These are phyloP conservation scores for Heteromurus nitidus DNA, from an alignment of 2,888 invertebrate species.

Conservation along the genomic window DNA sequence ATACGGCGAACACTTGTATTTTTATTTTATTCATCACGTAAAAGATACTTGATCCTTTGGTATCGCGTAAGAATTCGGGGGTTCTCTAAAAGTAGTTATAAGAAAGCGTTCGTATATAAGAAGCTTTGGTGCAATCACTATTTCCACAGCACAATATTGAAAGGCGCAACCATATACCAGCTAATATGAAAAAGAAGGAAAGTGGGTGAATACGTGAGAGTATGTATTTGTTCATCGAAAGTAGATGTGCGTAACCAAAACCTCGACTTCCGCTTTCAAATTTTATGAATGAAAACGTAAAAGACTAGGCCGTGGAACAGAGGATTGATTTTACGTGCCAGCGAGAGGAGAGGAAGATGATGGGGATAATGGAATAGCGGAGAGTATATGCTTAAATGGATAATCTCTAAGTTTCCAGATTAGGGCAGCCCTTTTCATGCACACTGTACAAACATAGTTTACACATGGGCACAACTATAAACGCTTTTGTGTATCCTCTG, in stretches of 20 bases:
- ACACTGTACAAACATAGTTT: background rate
- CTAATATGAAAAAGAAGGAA: background rate
- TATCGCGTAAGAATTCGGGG: background rate
- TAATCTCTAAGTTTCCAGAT: conserved; percentile 52
- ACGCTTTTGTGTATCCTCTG: too few relatives aligned
- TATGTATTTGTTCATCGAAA: conserved; percentile 39
- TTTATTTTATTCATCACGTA: conserved; percentile 6
- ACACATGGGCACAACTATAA: background rate
- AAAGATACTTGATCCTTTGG: conserved; percentile 17
- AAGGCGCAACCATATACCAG: too few relatives aligned
- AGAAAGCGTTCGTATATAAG: background rate
- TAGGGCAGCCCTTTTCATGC: background rate
- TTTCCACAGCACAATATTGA: background rate
- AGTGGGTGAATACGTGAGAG: conserved; percentile 30
- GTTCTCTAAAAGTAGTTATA: too few relatives aligned
- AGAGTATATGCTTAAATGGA: conserved; percentile 13
- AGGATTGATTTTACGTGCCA: conserved; percentile 16
- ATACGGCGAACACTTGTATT: conserved; percentile 26
- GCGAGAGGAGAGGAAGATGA: conserved; percentile 35
- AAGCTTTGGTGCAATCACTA: background rate
- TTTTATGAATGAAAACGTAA: conserved; percentile 73
- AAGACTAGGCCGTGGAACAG: conserved; percentile 29
- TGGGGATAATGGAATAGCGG: conserved; percentile 11
- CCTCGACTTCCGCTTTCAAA: conserved; percentile 73
- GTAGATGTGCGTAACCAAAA: conserved; percentile 72